Conservation (phyloP, 30 jellyfish, hydroid and myxozoan species). For the Aurelia aurita region DNA sequence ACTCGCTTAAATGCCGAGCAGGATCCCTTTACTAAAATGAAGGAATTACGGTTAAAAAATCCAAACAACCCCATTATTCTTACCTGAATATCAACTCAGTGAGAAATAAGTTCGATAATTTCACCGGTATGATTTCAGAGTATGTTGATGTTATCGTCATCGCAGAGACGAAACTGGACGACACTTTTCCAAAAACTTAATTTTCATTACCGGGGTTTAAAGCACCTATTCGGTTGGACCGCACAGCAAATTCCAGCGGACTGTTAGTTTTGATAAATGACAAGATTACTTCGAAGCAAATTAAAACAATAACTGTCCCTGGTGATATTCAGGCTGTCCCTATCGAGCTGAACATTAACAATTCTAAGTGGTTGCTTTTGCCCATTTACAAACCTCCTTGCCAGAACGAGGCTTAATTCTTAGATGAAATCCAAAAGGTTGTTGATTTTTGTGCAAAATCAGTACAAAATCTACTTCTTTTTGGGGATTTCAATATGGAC, state of each 20-base stretch:
- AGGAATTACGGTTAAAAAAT: too few species aligned
- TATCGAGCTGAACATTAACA: background rate
- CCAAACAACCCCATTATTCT: too few species aligned
- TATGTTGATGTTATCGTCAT: background rate
- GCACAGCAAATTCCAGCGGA: background rate
- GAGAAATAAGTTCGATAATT: too few species aligned
- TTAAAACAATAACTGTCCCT: background rate
- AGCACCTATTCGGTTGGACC: background rate
- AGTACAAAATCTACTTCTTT: conserved; percentile 9
- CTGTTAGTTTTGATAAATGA: background rate
- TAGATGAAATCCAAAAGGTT: too few species aligned
- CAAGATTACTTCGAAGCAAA: background rate
- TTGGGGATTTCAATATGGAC: conserved; percentile 38
- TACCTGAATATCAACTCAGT: too few species aligned
- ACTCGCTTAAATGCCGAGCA: too few species aligned
- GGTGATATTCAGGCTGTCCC: background rate
- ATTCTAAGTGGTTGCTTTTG: background rate
- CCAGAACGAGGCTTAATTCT: conserved; percentile 11
- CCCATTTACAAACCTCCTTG: conserved; percentile 12
- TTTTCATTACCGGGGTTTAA: background rate
- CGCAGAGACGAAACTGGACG: background rate
- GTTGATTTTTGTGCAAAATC: background rate
- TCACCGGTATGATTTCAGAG: too few species aligned
- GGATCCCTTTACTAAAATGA: too few species aligned
- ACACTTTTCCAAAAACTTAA: background rate